Evolutionary conservation across 1,140 invertebrate species (phyloP).

Genomic region (Tetragonula clypearis): DNA sequence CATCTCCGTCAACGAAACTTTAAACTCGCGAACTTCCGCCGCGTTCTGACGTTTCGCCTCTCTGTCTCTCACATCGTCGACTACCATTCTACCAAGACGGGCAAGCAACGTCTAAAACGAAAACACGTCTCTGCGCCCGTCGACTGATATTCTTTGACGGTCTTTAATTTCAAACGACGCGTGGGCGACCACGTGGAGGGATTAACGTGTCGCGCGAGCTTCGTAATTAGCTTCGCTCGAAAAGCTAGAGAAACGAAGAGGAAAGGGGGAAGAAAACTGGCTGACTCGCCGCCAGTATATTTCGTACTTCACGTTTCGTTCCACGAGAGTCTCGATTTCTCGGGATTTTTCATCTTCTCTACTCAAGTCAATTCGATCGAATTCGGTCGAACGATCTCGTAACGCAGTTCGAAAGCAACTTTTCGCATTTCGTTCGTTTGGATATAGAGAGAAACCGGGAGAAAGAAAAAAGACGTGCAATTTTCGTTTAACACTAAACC

Average conservation of each 20-base stretch:
- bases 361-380: no score
- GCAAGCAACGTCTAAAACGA: slow-evolving; percentile 36
- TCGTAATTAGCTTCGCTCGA: slow-evolving; percentile 36
- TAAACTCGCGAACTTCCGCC: slow-evolving; percentile 23
- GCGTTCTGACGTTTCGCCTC: not conserved
- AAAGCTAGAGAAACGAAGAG: not conserved
- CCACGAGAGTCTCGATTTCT: not conserved
- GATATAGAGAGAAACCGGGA: no score
- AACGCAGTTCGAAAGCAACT: no score
- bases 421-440: no score
- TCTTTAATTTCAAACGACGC: slow-evolving; percentile 49
- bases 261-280: slow-evolving; percentile 8
- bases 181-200: not conserved
- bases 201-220: slow-evolving; percentile 26
- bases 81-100: not conserved
- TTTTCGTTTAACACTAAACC: no score
- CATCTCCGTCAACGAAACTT: slow-evolving; percentile 46
- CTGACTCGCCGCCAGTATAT: not conserved
- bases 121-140: slow-evolving; percentile 18
- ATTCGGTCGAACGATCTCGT: no score
- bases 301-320: not conserved
- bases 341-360: no score
- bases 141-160: slow-evolving; percentile 27
- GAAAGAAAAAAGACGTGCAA: no score
- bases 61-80: not conserved